Evolutionary conservation across 1,140 invertebrate species (phyloP).

Genomic region (Eubasilissa regina): DNA sequence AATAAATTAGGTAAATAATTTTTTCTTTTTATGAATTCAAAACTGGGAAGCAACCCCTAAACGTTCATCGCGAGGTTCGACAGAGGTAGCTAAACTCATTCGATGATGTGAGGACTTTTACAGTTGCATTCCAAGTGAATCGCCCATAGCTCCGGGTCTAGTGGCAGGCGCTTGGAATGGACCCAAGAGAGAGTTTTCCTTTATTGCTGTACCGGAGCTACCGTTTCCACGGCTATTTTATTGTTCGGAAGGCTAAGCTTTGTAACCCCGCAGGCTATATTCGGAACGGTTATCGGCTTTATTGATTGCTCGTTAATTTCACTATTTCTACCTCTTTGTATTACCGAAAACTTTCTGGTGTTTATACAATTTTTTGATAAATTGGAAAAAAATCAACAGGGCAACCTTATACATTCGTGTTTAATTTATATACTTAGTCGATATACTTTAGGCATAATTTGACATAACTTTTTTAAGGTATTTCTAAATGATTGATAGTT

Average conservation of each 20-base stretch:
- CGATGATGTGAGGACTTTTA: conserved; percentile 25
- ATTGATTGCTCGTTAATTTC: conserved; percentile 46
- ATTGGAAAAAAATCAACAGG: too few species aligned
- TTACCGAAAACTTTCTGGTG: too few species aligned
- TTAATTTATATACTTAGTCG: too few species aligned
- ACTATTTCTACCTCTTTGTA: conserved; percentile 1
- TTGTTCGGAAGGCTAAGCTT: conserved; percentile 38
- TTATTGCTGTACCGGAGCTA: conserved; percentile 40
- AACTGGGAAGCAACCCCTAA: conserved; percentile 3
- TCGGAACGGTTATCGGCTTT: conserved; percentile 36
- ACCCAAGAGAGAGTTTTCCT: conserved; percentile 41
- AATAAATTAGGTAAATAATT: too few species aligned
- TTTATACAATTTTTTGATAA: too few species aligned
- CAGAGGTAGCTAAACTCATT: conserved; percentile 23
- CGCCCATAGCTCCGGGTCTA: conserved; percentile 6
- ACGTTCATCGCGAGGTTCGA: background rate
- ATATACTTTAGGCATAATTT: too few species aligned
- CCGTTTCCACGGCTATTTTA: conserved; percentile 44
- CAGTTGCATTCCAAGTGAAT: conserved; percentile 46
- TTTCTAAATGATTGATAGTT: too few species aligned
- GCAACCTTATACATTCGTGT: too few species aligned
- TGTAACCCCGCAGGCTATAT: conserved; percentile 37
- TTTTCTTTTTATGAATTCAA: background rate
- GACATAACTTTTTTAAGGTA: too few species aligned
- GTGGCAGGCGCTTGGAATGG: conserved; percentile 20